These are phyloP conservation scores for Euura lappo DNA, from an alignment of 1,140 invertebrate genomes.

Conservation along the genomic window DNA sequence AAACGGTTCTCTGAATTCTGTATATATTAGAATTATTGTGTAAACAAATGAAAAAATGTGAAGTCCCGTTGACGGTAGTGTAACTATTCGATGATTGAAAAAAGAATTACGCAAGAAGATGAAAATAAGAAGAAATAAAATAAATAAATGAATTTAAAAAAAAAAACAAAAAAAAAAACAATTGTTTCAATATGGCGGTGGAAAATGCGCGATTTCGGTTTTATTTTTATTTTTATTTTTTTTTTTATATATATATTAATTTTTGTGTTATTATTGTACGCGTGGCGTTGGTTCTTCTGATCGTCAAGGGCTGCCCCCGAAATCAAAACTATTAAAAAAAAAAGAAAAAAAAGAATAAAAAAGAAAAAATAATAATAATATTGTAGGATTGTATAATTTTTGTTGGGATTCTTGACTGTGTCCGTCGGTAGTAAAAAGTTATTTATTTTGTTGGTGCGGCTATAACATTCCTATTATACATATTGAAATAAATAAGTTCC, in stretches of 20 bases:
- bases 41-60: slow-evolving; percentile 19
- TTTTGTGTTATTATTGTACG: slow-evolving; percentile 9
- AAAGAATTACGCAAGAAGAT: slow-evolving; percentile 24
- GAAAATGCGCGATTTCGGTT: slow-evolving; percentile 4
- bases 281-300: slow-evolving; percentile 8
- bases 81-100: slow-evolving; percentile 28
- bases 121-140: slow-evolving; percentile 10
- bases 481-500: too few relatives aligned
- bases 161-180: not conserved
- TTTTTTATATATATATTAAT: too few relatives aligned
- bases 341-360: too few relatives aligned
- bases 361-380: too few relatives aligned
- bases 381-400: not conserved
- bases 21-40: slow-evolving; percentile 45
- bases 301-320: not conserved
- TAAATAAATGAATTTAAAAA: not conserved
- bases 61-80: slow-evolving; percentile 35
- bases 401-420: not conserved
- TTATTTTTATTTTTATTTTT: slow-evolving; percentile 12
- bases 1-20: slow-evolving; percentile 35
- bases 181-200: slow-evolving; percentile 1
- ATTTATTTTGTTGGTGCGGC: not conserved
- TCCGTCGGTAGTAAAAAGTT: not conserved
- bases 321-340: too few relatives aligned
- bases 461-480: too few relatives aligned